Conservation (phyloP, 2,113 vertebrate species). For the Cavia aperea region DNA sequence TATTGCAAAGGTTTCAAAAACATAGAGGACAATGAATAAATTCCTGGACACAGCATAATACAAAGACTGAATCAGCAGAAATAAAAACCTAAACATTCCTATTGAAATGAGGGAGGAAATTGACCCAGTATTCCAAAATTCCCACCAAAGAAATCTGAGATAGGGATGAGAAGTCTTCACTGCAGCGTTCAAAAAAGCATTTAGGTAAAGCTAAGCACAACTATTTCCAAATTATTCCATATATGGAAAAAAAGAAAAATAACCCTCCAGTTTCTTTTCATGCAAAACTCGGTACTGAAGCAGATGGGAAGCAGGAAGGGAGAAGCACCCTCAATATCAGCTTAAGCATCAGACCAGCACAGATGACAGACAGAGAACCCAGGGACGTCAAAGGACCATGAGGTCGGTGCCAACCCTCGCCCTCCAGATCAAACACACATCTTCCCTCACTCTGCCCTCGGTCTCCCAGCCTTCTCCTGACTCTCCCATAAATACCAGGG, state of each 20-base stretch:
- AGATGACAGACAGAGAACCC: not conserved
- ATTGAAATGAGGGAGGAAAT: not conserved
- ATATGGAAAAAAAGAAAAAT: not conserved
- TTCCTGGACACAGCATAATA: not conserved
- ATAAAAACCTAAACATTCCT: not conserved
- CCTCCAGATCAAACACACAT: fast-evolving
- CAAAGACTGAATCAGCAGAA: not conserved
- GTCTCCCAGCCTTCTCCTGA: not conserved
- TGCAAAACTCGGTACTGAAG: too few species aligned
- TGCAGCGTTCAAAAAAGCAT: not conserved
- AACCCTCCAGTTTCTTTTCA: not conserved
- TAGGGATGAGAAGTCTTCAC: not conserved
- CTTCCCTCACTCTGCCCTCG: fast-evolving
- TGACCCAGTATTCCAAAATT: not conserved
- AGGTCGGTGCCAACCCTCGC: not conserved
- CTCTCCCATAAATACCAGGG: not conserved
- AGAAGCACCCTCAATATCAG: fast-evolving
- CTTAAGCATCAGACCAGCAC: not conserved
- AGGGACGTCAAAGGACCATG: not conserved
- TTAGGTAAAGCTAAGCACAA: not conserved
- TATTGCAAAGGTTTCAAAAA: not conserved
- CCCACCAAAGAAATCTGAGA: not conserved
- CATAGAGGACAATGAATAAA: not conserved
- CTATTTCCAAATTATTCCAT: too few species aligned
- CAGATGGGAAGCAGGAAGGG: too few species aligned